Percentiles rank a stretch among this genome's conserved stretches.
Conservation (phyloP, 2,888 invertebrate species). For the Bhutanitis thaidina region DNA sequence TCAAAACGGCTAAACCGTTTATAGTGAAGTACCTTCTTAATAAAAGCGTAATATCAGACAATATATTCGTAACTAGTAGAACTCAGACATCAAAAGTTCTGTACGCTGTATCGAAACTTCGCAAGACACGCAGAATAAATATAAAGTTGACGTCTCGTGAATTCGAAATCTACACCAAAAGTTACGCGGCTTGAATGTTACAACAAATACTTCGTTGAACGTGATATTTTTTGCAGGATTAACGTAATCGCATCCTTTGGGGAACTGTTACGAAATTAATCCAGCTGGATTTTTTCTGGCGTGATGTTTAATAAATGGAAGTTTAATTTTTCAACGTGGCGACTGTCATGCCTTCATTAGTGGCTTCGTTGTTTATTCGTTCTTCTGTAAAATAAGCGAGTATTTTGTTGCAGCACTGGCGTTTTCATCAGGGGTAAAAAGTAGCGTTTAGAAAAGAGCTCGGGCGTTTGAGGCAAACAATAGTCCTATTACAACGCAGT, state of each 20-base stretch:
- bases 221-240: constrained; percentile 18
- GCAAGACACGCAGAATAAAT: constrained; percentile 18
- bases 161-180: constrained; percentile 13
- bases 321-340: constrained; percentile 21
- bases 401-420: constrained; percentile 43
- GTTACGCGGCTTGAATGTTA: constrained; percentile 8
- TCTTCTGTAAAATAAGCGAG: constrained; percentile 48
- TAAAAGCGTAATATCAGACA: neutral
- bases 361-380: constrained; percentile 35
- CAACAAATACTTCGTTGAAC: constrained; percentile 18
- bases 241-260: constrained; percentile 18
- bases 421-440: constrained; percentile 34
- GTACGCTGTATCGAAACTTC: constrained; percentile 8
- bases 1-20: constrained; percentile 3
- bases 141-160: constrained; percentile 17
- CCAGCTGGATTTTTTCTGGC: constrained; percentile 14
- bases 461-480: constrained; percentile 6
- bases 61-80: neutral
- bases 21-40: neutral
- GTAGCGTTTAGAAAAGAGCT: constrained; percentile 13
- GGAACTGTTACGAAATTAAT: constrained; percentile 15
- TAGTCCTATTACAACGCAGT: constrained; percentile 16
- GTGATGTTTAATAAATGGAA: constrained; percentile 19
- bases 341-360: constrained; percentile 36
- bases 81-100: constrained; percentile 14